These are phyloP conservation scores for Sylvietta virens DNA, from an alignment of 2,113 vertebrate species.

Conservation along the genomic window DNA sequence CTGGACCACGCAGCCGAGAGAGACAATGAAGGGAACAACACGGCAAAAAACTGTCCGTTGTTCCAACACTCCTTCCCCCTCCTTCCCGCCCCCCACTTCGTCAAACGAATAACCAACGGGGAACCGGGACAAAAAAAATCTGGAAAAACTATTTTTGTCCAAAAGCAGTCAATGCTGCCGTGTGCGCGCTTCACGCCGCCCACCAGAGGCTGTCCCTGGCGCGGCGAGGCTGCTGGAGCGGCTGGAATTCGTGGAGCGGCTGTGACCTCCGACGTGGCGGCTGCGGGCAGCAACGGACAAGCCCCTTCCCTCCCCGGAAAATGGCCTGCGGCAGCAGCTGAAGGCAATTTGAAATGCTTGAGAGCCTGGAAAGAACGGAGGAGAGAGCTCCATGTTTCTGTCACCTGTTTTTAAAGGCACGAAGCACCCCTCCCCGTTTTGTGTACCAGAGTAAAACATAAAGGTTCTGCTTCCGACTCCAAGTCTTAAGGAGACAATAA, in stretches of 20 bases:
- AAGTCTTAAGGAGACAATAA: neutral
- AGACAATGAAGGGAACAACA: neutral
- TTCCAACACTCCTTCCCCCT: neutral
- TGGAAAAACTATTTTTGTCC: neutral
- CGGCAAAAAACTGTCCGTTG: fast-evolving
- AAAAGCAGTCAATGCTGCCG: neutral
- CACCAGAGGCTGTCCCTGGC: neutral
- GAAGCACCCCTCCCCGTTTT: neutral
- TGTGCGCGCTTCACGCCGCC: fast-evolving
- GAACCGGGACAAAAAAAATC: neutral
- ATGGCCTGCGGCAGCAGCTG: fast-evolving
- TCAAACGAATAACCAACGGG: neutral
- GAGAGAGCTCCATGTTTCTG: neutral
- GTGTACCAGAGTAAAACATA: neutral
- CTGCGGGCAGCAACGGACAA: too few relatives aligned
- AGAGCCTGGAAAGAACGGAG: fast-evolving
- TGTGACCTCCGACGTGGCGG: fast-evolving
- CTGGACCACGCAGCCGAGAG: too few relatives aligned
- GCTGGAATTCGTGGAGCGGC: neutral
- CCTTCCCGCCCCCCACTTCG: fast-evolving
- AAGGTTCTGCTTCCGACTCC: neutral
- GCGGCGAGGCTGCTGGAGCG: fast-evolving
- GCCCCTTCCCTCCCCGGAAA: fast-evolving
- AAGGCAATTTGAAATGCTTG: neutral
- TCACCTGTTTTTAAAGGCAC: neutral